phyloP scores from a whole-genome alignment of 2,797 vertebrate species.

The Helarctos malayanus region DNA sequence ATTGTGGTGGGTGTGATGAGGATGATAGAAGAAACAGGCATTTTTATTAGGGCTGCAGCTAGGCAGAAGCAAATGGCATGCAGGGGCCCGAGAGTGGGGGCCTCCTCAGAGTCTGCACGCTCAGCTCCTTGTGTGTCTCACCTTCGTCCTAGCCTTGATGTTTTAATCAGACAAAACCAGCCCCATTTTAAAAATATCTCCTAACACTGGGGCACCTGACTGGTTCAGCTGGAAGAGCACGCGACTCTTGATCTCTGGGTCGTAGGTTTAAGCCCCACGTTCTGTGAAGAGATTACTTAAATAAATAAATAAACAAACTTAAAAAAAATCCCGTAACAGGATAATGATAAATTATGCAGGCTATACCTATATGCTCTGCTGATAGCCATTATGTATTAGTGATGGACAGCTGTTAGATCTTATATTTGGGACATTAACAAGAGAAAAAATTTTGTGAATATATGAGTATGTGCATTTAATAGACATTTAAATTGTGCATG shows the following conservation, averaged over 20 bases:
- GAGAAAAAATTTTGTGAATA: background rate
- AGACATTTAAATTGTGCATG: background rate
- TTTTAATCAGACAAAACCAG: conserved; percentile 42
- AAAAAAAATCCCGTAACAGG: background rate
- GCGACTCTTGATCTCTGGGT: background rate
- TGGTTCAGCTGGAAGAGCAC: background rate
- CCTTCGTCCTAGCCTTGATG: background rate
- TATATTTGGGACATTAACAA: conserved; percentile 46
- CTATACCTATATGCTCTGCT: background rate
- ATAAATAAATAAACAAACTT: background rate
- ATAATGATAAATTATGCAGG: background rate
- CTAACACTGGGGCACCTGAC: background rate
- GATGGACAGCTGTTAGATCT: background rate
- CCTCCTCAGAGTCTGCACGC: background rate
- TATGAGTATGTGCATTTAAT: background rate
- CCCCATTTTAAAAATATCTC: background rate
- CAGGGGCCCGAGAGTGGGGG: background rate
- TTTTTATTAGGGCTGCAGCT: background rate
- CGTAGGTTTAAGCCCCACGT: background rate
- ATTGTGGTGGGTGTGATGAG: background rate
- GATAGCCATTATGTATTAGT: conserved; percentile 9
- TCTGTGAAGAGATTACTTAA: background rate
- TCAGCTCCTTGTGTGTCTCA: background rate
- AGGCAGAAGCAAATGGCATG: background rate
- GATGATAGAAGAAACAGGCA: background rate